Conservation (phyloP, 2,113 vertebrate species). For the Odocoileus virginianus region DNA sequence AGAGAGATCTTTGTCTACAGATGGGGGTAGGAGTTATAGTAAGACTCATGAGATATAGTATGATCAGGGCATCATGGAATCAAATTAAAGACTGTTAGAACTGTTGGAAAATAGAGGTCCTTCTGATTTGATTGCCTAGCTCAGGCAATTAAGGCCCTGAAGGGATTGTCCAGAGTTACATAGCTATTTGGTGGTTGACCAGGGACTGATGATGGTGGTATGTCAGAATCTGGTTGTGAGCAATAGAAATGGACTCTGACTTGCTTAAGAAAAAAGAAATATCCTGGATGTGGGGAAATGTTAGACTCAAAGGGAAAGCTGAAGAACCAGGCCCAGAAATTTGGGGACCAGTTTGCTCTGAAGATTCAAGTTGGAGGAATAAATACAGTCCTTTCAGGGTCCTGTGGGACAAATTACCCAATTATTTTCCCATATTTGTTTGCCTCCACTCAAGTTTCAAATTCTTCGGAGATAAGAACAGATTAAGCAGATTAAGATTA, state of each 20-base stretch:
- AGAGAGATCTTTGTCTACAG: not conserved
- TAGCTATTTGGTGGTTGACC: not conserved
- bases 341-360: not conserved
- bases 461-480: not conserved
- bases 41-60: not conserved
- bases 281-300: not conserved
- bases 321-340: not conserved
- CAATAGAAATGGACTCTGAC: not conserved
- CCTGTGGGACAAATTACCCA: not conserved
- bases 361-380: not conserved
- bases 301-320: not conserved
- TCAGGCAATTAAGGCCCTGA: not conserved
- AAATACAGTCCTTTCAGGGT: not conserved
- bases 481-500: not conserved
- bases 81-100: not conserved
- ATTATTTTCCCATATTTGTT: not conserved
- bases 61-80: not conserved
- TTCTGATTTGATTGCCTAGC: not conserved
- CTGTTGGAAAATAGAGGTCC: not conserved
- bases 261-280: not conserved
- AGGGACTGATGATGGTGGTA: not conserved
- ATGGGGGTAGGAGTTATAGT: not conserved
- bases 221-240: not conserved
- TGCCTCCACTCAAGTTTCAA: not conserved
- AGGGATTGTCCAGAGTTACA: not conserved